Conservation (phyloP, 2,113 vertebrate species). For the Tragulus kanchil region DNA sequence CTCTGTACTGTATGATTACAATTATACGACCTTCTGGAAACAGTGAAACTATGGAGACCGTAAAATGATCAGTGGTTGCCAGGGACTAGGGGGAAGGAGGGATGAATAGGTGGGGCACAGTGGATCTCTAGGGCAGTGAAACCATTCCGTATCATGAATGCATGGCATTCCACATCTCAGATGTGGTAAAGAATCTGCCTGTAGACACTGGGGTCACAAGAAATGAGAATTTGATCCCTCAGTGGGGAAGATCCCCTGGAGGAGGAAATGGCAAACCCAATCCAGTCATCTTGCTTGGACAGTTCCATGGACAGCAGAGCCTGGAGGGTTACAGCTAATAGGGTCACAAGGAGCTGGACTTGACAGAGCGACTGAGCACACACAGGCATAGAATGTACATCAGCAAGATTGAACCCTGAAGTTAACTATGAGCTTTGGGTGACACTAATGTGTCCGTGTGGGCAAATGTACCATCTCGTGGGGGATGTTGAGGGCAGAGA, state of each 20-base stretch:
- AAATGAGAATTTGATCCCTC: not conserved
- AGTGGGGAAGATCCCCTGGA: not conserved
- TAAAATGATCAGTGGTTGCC: not conserved
- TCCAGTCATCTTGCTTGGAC: not conserved
- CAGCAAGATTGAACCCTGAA: not conserved
- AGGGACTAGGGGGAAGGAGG: not conserved
- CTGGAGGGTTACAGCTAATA: not conserved
- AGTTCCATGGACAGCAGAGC: not conserved
- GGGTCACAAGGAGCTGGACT: not conserved
- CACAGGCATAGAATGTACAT: not conserved
- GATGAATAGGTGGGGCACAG: not conserved
- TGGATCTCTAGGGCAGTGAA: not conserved
- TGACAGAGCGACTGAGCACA: not conserved
- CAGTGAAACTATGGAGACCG: not conserved
- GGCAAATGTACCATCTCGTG: not conserved
- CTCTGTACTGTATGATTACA: not conserved
- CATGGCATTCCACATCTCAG: not conserved
- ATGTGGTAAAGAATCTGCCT: not conserved
- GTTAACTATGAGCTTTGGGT: not conserved
- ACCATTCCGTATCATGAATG: not conserved
- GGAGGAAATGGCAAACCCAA: not conserved
- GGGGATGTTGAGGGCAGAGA: not conserved
- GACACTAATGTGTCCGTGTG: not conserved
- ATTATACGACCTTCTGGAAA: not conserved
- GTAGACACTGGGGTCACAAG: not conserved